Evolutionary conservation across 2,113 vertebrate genomes (phyloP).

Genomic region (Tonatia bakeri): DNA sequence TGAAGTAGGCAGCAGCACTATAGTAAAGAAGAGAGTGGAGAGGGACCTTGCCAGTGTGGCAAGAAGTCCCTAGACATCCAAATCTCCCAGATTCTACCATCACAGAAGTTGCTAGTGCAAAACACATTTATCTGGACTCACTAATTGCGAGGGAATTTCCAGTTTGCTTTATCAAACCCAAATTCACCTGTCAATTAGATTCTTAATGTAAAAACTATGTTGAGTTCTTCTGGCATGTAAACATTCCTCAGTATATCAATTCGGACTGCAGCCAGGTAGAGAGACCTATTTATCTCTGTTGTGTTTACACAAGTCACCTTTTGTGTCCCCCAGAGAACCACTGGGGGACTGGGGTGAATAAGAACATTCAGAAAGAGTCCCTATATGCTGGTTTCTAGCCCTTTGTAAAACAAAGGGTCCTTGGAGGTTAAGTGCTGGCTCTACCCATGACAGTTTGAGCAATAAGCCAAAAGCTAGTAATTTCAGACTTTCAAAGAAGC

Average conservation of each 20-base stretch:
- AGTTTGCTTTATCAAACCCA: background rate
- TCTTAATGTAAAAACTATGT: background rate
- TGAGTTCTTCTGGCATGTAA: background rate
- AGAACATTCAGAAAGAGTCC: background rate
- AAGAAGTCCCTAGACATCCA: background rate
- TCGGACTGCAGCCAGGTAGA: background rate
- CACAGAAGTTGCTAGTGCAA: background rate
- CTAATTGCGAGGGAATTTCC: background rate
- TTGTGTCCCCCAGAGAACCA: constrained; percentile 2
- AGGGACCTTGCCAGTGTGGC: background rate
- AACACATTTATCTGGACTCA: background rate
- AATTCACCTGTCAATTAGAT: background rate
- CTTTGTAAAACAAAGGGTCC: background rate
- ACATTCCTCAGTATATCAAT: background rate
- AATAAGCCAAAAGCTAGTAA: background rate
- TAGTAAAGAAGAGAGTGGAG: background rate
- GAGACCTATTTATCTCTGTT: background rate
- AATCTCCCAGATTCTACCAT: constrained; percentile 13
- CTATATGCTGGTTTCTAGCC: background rate
- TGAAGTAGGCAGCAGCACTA: background rate
- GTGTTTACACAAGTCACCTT: constrained; percentile 37
- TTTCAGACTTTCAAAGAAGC: background rate
- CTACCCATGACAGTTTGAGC: background rate
- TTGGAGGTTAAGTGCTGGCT: background rate
- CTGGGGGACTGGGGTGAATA: background rate